A percentile compares a stretch with the other conserved stretches of the same genome.
These are phyloP conservation scores for Silvanus unidentatus DNA, from an alignment of 2,888 invertebrate species.

Conservation along the genomic window DNA sequence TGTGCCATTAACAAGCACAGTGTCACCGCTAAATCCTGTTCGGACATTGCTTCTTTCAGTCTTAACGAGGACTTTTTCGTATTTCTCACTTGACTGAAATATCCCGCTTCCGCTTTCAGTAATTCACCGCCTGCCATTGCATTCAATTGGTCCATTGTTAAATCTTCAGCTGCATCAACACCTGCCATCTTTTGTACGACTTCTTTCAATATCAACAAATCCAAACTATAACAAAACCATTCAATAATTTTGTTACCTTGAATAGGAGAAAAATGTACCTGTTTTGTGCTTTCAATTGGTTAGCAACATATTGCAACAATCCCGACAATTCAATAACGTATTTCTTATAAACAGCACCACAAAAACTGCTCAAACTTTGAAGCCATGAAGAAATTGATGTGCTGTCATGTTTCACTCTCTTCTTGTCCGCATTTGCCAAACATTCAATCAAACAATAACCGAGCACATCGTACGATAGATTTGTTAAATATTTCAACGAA, in stretches of 20 bases:
- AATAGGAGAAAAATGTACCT: constrained; percentile 54
- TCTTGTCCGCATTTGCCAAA: constrained; percentile 70
- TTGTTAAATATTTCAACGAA: constrained; percentile 91
- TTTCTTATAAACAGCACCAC: constrained; percentile 94
- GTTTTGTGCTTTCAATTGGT: constrained; percentile 93
- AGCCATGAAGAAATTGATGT: constrained; percentile 91
- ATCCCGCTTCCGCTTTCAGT: constrained; percentile 93
- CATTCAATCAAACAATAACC: constrained; percentile 94
- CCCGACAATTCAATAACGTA: constrained; percentile 95
- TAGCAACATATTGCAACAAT: constrained; percentile 92
- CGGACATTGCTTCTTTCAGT: constrained; percentile 90
- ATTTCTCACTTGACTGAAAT: constrained; percentile 94
- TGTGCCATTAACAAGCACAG: constrained; percentile 94
- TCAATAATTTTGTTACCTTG: not conserved
- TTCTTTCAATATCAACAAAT: constrained; percentile 89
- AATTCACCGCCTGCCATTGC: constrained; percentile 97
- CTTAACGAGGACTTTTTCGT: constrained; percentile 92
- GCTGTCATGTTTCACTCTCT: constrained; percentile 78
- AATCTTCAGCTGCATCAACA: constrained; percentile 92
- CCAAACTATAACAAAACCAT: constrained; percentile 57
- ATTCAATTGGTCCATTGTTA: constrained; percentile 92
- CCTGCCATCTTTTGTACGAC: constrained; percentile 99
- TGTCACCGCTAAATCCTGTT: constrained; percentile 88
- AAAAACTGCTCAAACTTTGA: constrained; percentile 90
- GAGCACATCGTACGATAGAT: constrained; percentile 91